phyloP scores from a whole-genome alignment of 1,140 invertebrate species.

The Ceratosolen fusciceps region DNA sequence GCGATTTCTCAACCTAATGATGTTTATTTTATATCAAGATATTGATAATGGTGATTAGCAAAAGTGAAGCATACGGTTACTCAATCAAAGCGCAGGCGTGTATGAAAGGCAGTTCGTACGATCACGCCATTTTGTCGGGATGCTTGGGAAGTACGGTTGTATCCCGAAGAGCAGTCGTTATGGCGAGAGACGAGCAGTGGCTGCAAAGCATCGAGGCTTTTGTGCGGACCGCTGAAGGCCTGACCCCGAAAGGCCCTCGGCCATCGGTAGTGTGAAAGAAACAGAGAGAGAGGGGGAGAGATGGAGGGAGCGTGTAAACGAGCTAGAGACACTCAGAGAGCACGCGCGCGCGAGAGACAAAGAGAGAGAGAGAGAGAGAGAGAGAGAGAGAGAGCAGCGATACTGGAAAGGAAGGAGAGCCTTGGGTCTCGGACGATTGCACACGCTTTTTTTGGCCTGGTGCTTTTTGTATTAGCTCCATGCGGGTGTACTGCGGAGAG shows the following conservation, averaged over 20 bases:
- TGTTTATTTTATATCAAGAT: too few relatives aligned
- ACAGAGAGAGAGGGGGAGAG: not conserved
- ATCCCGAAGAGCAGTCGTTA: constrained; percentile 28
- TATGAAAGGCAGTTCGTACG: constrained; percentile 48
- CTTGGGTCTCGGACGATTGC: too few relatives aligned
- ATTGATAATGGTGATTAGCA: too few relatives aligned
- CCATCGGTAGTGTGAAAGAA: not conserved
- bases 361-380: not conserved
- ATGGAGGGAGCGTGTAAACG: not conserved
- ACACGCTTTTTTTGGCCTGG: constrained; percentile 14
- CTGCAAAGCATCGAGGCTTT: constrained; percentile 20
- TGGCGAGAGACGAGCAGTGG: constrained; percentile 10
- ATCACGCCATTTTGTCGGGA: constrained; percentile 58
- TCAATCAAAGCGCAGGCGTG: constrained; percentile 1
- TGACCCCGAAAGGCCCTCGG: constrained; percentile 34
- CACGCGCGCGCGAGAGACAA: not conserved
- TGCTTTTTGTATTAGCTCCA: constrained; percentile 19
- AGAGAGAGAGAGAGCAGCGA: not conserved
- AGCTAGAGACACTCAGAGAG: not conserved
- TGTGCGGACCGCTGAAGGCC: constrained; percentile 3
- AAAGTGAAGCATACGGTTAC: too few relatives aligned
- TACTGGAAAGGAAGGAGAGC: not conserved
- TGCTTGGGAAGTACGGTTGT: constrained; percentile 33
- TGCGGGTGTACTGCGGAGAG: constrained; percentile 8
- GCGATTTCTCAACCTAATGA: too few relatives aligned